A percentile compares a stretch with the other conserved stretches of the same genome.
phyloP scores from a whole-genome alignment of 1,140 invertebrate species.

The Xylocopa sonorina region DNA sequence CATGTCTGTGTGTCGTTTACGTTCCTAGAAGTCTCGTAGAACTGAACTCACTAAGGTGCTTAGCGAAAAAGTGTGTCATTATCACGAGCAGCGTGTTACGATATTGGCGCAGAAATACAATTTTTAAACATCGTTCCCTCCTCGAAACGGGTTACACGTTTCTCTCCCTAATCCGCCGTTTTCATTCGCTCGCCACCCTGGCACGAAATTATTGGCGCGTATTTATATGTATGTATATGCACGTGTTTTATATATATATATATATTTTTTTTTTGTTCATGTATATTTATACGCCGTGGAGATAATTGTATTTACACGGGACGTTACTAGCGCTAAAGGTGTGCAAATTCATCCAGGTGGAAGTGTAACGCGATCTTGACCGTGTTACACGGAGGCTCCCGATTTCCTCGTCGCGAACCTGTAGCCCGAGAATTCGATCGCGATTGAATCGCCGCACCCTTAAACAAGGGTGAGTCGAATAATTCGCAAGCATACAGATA shows the following conservation, averaged over 20 bases:
- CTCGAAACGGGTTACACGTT: too few species aligned
- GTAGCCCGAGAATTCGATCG: not conserved
- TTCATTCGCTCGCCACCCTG: slow-evolving; percentile 38
- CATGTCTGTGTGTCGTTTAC: not conserved
- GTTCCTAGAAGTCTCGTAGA: slow-evolving; percentile 44
- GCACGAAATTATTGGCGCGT: too few species aligned
- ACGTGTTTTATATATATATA: slow-evolving; percentile 43
- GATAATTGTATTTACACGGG: slow-evolving; percentile 70
- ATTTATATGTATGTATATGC: slow-evolving; percentile 31
- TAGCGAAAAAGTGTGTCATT: slow-evolving; percentile 55
- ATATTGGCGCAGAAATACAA: slow-evolving; percentile 65
- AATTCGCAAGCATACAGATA: slow-evolving; percentile 41
- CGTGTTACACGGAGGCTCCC: not conserved
- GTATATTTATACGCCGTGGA: slow-evolving; percentile 43
- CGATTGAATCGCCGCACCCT: not conserved
- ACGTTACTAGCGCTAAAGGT: slow-evolving; percentile 41
- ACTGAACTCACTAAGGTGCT: slow-evolving; percentile 62
- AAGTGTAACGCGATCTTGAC: not conserved
- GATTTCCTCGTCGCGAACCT: not conserved
- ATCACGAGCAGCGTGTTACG: slow-evolving; percentile 67
- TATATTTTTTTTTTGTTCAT: slow-evolving; percentile 41
- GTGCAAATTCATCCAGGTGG: not conserved
- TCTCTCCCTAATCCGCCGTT: slow-evolving; percentile 27
- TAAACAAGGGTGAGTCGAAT: slow-evolving; percentile 13
- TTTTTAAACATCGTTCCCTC: too few species aligned